Evolutionary conservation across 2,113 vertebrate genomes (phyloP), one percentile per base, ranked within the genome.

Genomic region (Scatophagus argus): DNA sequence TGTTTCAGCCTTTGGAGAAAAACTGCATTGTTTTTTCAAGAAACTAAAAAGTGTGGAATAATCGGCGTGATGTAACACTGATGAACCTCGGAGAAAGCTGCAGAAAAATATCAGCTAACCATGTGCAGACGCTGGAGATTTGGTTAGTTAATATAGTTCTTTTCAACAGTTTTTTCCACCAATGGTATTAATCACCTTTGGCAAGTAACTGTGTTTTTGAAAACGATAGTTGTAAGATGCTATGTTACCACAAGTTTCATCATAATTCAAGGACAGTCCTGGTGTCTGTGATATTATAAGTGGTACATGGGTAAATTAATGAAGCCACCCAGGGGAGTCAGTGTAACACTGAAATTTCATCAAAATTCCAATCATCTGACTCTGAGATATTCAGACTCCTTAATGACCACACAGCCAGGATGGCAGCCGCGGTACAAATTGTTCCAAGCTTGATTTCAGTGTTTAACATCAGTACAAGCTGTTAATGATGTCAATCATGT

Each of bases 331-430:
- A 72, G 63, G 56, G 77, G 77, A 89, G 89, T 87, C 82, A 39
- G 80, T 77, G 66, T 89, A 86, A 83, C 87, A 86, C 85, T 88
- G 87, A 87, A 86, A 88, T 89, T 86, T 85, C 78, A 91, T 91
- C 83, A 86, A 88, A 87, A 82, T 54, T n/a, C 70, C 78, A 78
- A 81, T 89, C 83, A 89, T 75, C 64, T 62, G 66, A 80, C 74
- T 81, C 66, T 78, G 51, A 84, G 82, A 76, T 78, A 84, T 81
- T 85, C 44, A 13, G 31, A 52, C 25, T 87, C 65, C 47, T 52
- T 81, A 85, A 87, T 72, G 79, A 89, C 79, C 82, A 74, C 79
- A 61, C 59, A 77, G 73, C 74, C 69, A 73, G 69, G 43, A 81
- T 74, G 83, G 74, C 11, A 5, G 77, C 63, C 66, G 34, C 25